Conservation (phyloP, 2,797 vertebrate species). For the Eurystomus glaucurus region DNA sequence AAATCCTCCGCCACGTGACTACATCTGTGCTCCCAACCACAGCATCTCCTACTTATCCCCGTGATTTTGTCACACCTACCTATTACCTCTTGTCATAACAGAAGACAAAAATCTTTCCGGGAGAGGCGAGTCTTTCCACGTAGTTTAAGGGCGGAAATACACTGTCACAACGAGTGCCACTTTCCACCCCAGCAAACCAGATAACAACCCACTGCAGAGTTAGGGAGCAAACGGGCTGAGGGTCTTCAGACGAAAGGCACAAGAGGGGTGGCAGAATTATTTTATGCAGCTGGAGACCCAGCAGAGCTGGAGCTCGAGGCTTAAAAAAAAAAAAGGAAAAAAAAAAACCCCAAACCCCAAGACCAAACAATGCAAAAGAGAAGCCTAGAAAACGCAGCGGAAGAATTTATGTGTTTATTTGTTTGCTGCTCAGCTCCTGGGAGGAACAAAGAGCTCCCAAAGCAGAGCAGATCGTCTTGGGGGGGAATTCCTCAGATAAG, state of each 20-base stretch:
- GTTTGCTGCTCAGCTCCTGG: not conserved
- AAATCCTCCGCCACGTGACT: not conserved
- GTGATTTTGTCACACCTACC: not conserved
- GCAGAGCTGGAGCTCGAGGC: conserved; percentile 19
- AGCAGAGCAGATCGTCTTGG: not conserved
- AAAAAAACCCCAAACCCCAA: not conserved
- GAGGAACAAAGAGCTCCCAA: conserved; percentile 36
- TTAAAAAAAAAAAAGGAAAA: not conserved
- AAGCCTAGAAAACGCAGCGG: not conserved
- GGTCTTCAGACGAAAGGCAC: not conserved
- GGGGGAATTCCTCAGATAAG: conserved; percentile 45
- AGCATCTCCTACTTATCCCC: not conserved
- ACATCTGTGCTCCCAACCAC: not conserved
- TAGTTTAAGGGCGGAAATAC: not conserved
- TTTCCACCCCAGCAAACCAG: not conserved
- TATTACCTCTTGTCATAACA: not conserved
- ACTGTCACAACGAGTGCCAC: not conserved
- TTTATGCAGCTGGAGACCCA: not conserved
- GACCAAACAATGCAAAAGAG: conserved; percentile 12
- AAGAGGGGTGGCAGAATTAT: not conserved
- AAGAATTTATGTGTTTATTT: conserved; percentile 33
- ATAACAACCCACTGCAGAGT: not conserved
- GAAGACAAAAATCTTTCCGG: not conserved
- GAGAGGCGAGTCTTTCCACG: not conserved
- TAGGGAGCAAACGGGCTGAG: not conserved